Conservation (phyloP, 2,888 invertebrate genomes). For the Empis livida region DNA sequence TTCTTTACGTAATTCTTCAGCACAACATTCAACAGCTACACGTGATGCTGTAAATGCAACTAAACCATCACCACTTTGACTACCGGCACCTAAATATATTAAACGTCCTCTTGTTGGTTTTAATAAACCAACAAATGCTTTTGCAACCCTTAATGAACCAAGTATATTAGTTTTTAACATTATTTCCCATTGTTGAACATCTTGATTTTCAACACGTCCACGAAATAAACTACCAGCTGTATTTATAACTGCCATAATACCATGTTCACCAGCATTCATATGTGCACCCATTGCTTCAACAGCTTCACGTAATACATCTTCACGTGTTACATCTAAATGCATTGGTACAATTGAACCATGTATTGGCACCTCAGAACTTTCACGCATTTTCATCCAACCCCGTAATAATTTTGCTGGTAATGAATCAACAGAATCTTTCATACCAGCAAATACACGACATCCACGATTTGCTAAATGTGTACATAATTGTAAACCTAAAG, state of each 20-base stretch:
- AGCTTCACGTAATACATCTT: conserved; percentile 67
- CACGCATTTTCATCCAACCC: conserved; percentile 48
- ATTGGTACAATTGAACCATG: conserved; percentile 50
- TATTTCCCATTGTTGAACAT: conserved; percentile 47
- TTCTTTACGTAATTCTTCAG: conserved; percentile 55
- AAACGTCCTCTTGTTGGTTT: conserved; percentile 51
- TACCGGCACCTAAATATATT: conserved; percentile 48
- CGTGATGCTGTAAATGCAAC: conserved; percentile 48
- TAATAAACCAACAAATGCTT: conserved; percentile 61
- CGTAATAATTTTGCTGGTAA: conserved; percentile 47
- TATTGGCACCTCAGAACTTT: conserved; percentile 36
- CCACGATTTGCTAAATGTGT: conserved; percentile 58
- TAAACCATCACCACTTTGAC: conserved; percentile 37
- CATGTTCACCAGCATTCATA: conserved; percentile 71
- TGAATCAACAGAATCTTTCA: conserved; percentile 44
- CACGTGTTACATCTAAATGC: conserved; percentile 65
- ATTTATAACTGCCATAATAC: conserved; percentile 67
- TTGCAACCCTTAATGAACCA: conserved; percentile 57
- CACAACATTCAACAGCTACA: conserved; percentile 70
- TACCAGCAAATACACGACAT: conserved; percentile 66
- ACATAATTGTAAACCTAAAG: conserved; percentile 63
- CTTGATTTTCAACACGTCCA: conserved; percentile 54
- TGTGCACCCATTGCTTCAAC: conserved; percentile 66
- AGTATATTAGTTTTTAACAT: conserved; percentile 58
- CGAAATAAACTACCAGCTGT: conserved; percentile 66